A percentile compares a stretch with the other conserved stretches of the same genome.
Conservation (phyloP, 35 echinoderm and acorn worm genomes). For the Eucidaris tribuloides region DNA sequence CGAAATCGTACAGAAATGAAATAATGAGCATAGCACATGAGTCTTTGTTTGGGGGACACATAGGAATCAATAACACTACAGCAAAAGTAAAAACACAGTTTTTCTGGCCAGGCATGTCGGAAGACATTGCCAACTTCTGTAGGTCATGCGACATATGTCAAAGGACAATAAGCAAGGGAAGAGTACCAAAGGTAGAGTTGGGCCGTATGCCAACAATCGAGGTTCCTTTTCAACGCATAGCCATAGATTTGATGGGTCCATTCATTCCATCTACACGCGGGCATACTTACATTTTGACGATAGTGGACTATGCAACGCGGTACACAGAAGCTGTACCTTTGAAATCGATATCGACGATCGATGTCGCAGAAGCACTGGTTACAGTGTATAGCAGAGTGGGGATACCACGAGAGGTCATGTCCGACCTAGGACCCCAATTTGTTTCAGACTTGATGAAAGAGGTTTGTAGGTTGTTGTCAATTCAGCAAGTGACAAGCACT, state of each 20-base stretch:
- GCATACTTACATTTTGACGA: slow-evolving; percentile 31
- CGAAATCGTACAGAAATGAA: not conserved
- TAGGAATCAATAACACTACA: slow-evolving; percentile 32
- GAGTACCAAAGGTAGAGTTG: slow-evolving; percentile 1
- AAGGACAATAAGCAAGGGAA: not conserved
- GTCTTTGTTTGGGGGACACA: slow-evolving; percentile 17
- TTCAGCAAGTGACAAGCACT: slow-evolving; percentile 39
- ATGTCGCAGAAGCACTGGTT: slow-evolving; percentile 65
- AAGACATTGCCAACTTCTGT: slow-evolving; percentile 15
- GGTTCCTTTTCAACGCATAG: slow-evolving; percentile 13
- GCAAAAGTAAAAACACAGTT: slow-evolving; percentile 32
- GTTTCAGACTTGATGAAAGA: slow-evolving; percentile 60
- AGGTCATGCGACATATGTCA: slow-evolving; percentile 48
- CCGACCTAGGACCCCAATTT: slow-evolving; percentile 64
- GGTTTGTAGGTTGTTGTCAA: slow-evolving; percentile 51
- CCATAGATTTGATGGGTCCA: slow-evolving; percentile 39
- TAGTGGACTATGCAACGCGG: slow-evolving; percentile 56
- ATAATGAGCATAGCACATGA: slow-evolving; percentile 32
- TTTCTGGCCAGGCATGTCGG: slow-evolving; percentile 36
- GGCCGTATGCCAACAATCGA: slow-evolving; percentile 34
- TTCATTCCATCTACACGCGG: slow-evolving; percentile 18
- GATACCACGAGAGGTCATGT: slow-evolving; percentile 67
- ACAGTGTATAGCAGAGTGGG: slow-evolving; percentile 61
- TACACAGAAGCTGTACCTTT: slow-evolving; percentile 66
- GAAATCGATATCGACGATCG: slow-evolving; percentile 26